Evolutionary conservation across 2,888 invertebrate species (phyloP).

Genomic region (Dasysyrphus tricinctus): DNA sequence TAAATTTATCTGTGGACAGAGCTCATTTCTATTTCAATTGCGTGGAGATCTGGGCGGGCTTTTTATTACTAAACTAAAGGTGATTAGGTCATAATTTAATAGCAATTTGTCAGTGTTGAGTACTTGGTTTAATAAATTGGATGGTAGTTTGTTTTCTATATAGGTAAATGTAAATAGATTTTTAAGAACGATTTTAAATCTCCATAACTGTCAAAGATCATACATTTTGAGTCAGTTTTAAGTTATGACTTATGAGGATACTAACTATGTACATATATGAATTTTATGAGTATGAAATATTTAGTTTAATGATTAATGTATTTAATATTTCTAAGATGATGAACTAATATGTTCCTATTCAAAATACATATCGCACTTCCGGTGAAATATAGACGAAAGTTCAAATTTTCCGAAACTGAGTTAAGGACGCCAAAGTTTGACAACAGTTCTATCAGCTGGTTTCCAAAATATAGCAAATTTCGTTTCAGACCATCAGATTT

Average conservation of each 20-base stretch:
- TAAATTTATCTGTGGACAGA: constrained; percentile 38
- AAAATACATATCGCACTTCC: no score
- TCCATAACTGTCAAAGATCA: neutral
- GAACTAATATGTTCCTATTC: no score
- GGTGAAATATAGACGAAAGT: no score
- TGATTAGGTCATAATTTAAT: constrained; percentile 54
- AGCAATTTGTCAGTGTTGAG: constrained; percentile 29
- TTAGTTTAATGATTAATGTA: no score
- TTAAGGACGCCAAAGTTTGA: no score
- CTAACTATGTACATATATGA: no score
- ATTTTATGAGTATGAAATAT: no score
- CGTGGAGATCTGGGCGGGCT: constrained; percentile 28
- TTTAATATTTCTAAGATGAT: no score
- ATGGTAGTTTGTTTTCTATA: neutral
- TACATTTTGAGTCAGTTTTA: neutral
- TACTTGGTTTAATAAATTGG: constrained; percentile 10
- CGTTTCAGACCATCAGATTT: no score
- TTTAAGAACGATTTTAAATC: neutral
- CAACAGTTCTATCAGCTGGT: no score
- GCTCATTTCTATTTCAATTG: constrained; percentile 34
- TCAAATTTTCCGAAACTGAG: no score
- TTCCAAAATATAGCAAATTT: no score
- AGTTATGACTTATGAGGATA: neutral
- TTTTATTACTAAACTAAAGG: constrained; percentile 24
- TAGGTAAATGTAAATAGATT: neutral